Percentiles rank a stretch among this genome's conserved stretches.
These are phyloP conservation scores for Anniella stebbinsi DNA, from an alignment of 2,797 vertebrate species.

Conservation along the genomic window DNA sequence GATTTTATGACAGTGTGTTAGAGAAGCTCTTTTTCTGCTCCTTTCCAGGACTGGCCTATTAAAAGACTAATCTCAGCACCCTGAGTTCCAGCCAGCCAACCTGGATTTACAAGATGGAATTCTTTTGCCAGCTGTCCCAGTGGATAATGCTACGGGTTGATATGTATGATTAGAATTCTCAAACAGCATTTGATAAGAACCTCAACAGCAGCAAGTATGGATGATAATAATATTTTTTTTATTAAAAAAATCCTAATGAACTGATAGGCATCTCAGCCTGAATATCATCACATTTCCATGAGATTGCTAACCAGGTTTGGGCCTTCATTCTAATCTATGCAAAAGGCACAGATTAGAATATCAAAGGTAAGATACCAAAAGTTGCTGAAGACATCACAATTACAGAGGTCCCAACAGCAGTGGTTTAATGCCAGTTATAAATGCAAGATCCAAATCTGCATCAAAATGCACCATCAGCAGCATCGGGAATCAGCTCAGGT, in stretches of 20 bases:
- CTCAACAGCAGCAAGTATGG: conserved; percentile 56
- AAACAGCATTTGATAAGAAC: conserved; percentile 65
- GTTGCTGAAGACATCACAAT: conserved; percentile 31
- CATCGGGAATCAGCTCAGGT: not conserved
- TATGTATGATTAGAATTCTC: conserved; percentile 47
- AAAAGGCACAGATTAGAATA: conserved; percentile 67
- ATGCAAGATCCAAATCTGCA: conserved; percentile 51
- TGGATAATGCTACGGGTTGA: not conserved
- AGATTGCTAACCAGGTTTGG: conserved; percentile 62
- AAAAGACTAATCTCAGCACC: conserved; percentile 18
- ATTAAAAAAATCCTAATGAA: conserved; percentile 66
- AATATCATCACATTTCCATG: conserved; percentile 27
- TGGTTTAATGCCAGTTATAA: conserved; percentile 8
- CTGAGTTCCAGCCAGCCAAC: conserved; percentile 32
- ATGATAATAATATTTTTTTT: conserved; percentile 50
- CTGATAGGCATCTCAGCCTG: conserved; percentile 69
- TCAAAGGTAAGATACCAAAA: conserved; percentile 64
- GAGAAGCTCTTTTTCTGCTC: not conserved
- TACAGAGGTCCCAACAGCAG: not conserved
- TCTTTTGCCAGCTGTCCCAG: conserved; percentile 52
- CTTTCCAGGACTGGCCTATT: conserved; percentile 16
- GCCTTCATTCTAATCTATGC: conserved; percentile 67
- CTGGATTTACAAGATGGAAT: conserved; percentile 54
- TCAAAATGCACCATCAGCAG: conserved; percentile 61
- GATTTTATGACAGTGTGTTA: conserved; percentile 15